These are phyloP conservation scores for Macropus fuliginosus DNA, from an alignment of 2,797 vertebrate species.

Conservation along the genomic window DNA sequence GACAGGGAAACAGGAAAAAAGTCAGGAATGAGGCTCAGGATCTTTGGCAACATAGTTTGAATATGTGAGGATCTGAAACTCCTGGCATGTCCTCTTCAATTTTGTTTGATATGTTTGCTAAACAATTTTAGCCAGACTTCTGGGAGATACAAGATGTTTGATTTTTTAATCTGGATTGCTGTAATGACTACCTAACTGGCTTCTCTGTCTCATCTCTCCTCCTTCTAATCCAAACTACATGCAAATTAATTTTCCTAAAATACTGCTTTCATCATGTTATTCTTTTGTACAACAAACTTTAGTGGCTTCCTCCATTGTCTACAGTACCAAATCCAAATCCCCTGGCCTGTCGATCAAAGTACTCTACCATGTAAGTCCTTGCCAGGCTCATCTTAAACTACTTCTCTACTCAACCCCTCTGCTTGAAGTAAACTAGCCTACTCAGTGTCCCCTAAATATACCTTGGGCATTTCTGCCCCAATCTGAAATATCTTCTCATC, in stretches of 20 bases:
- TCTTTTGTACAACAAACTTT: background rate
- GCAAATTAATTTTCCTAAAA: background rate
- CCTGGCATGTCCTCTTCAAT: background rate
- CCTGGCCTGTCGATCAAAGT: background rate
- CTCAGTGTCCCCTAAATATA: background rate
- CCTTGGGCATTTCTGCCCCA: background rate
- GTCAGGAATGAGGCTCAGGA: background rate
- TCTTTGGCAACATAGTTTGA: slow-evolving; percentile 18
- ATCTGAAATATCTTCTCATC: background rate
- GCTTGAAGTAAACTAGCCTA: background rate
- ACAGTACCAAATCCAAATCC: background rate
- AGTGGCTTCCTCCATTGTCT: background rate
- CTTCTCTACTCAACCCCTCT: too few relatives aligned
- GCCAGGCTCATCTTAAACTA: too few relatives aligned
- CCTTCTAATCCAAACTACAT: background rate
- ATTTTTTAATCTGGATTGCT: background rate
- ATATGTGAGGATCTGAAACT: slow-evolving; percentile 7
- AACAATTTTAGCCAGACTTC: slow-evolving; percentile 44
- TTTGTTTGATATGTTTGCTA: slow-evolving; percentile 32
- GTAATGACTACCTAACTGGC: background rate
- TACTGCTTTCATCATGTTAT: background rate
- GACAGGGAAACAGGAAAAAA: background rate
- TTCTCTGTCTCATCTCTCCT: background rate
- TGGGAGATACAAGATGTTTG: background rate
- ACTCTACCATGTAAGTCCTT: background rate